A percentile compares a stretch with the other conserved stretches of the same genome.
Evolutionary conservation across 2,888 invertebrate species (phyloP).

Genomic region (Eupithecia dodoneata): DNA sequence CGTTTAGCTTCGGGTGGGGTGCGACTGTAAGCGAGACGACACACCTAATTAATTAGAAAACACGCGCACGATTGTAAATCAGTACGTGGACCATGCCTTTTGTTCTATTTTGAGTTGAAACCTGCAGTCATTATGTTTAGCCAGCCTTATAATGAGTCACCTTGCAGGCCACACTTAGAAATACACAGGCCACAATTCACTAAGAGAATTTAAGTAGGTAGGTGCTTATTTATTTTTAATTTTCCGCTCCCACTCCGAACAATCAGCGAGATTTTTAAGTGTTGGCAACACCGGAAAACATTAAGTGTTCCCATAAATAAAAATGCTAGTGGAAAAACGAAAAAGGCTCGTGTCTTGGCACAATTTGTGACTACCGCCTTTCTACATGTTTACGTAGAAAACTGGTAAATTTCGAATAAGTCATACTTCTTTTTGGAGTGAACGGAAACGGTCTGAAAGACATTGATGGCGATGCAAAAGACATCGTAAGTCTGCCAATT

Average conservation of each 20-base stretch:
- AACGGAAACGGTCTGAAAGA: not conserved
- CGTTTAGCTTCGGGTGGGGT: conserved; percentile 28
- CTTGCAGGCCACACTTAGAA: not conserved
- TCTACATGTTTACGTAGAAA: conserved; percentile 26
- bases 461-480: not conserved
- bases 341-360: conserved; percentile 49
- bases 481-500: too few relatives aligned
- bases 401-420: conserved; percentile 1
- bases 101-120: not conserved
- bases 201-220: not conserved
- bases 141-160: not conserved
- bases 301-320: conserved; percentile 79
- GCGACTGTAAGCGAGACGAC: conserved; percentile 13
- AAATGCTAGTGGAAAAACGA: conserved; percentile 66
- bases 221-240: conserved; percentile 4
- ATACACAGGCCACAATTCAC: not conserved
- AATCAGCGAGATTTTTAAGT: conserved; percentile 69
- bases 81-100: not conserved
- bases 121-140: not conserved
- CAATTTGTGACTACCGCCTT: conserved; percentile 45
- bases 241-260: conserved; percentile 45
- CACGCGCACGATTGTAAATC: conserved; percentile 7
- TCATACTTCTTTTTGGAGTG: not conserved
- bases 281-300: conserved; percentile 64
- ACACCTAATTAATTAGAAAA: conserved; percentile 13